phyloP scores from a whole-genome alignment of 2,113 vertebrate genomes.

The Ia io region DNA sequence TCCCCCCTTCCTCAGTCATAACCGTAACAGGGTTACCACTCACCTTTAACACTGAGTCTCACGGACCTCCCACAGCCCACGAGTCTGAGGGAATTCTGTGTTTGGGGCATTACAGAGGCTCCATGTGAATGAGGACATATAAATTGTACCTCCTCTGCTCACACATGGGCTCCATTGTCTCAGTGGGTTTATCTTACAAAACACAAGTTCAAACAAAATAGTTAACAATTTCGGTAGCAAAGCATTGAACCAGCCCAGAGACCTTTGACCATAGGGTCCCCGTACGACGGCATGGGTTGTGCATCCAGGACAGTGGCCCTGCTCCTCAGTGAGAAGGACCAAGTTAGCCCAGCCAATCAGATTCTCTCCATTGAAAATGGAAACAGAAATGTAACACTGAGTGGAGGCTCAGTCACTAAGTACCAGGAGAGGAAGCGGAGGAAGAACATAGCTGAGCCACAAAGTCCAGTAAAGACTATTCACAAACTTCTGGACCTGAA shows the following conservation, averaged over 20 bases:
- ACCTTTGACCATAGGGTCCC: neutral
- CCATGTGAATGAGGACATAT: neutral
- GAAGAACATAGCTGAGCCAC: neutral
- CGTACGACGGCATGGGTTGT: too few species aligned
- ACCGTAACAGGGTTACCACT: neutral
- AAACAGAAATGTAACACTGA: neutral
- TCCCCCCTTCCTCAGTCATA: neutral
- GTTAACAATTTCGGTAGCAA: neutral
- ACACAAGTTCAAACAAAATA: neutral
- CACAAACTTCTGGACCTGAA: neutral
- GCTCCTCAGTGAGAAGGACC: neutral
- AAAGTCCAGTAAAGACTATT: neutral
- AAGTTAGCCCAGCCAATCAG: neutral
- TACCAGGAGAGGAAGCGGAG: too few species aligned
- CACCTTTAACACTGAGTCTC: neutral
- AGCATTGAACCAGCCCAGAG: too few species aligned
- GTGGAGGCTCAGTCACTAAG: neutral
- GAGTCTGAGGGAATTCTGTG: neutral
- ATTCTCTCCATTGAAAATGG: neutral
- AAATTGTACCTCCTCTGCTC: neutral
- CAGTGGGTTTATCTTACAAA: neutral
- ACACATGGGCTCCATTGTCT: neutral
- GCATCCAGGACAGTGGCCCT: neutral
- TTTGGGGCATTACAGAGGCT: neutral
- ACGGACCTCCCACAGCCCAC: fast-evolving